Base-by-base conservation (phyloP, 1,140 invertebrate species). In the Andricus grossulariae region DNA sequence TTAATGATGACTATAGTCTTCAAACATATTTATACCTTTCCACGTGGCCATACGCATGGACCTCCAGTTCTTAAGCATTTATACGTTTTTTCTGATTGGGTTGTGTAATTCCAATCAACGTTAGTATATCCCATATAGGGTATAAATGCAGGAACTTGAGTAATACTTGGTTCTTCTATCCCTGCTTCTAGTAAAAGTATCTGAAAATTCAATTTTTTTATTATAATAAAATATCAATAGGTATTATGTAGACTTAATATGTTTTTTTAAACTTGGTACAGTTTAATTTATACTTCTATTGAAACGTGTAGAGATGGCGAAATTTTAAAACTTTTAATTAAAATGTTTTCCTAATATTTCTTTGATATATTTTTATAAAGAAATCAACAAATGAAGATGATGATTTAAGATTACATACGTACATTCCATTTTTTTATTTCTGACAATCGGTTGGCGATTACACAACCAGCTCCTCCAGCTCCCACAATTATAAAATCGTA, bases 361-460 rank as follows among this genome's bases (percentile, higher is more conserved):
- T 32, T 32, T 32, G 25, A 3, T 32, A 32, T 32, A 32, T 3
- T 2, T 54, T 7, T 54, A 54, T 18, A 54, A 54, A 54, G 18
- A 18, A 18, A n/a, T 54, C 4, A 32, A 32, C 25, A 2, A 32
- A 32, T 32, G 25, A 32, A 32, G 2, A 32, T 54, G 51, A 7
- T 18, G 16, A 18, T 54, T 54, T 54, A 12, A 54, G 18, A 66
- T 16, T 5, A 25, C 21, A 25, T 60, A 60, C 55, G 10, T 25
- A 60, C 55, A 66, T 66, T 66, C 57, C 57, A 66, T 16, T 13
- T 6, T 39, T 66, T 66, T 66, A 66, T 66, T 66, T 66, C 57
- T 32, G 21, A 32, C 16, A 66, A 25, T 5, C 57, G 19, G 39
- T 66, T 66, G 16, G 57, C 57, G 57, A 66, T 21, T 32, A 66